phyloP scores from a whole-genome alignment of 2,888 invertebrate species.

The Heliconius ismenius region DNA sequence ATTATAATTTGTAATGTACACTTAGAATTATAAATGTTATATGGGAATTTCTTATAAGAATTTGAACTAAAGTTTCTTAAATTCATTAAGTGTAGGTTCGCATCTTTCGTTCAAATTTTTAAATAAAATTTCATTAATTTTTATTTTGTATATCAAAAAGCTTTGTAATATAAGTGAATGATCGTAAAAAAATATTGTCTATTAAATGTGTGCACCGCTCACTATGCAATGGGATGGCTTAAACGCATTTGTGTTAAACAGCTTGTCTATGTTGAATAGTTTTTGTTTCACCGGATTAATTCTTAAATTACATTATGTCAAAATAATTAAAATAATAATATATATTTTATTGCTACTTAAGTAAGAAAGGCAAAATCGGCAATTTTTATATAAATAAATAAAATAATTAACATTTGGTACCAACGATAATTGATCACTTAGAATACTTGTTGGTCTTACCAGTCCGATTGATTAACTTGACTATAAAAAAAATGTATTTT shows the following conservation, averaged over 20 bases:
- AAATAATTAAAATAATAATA: neutral
- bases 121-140: constrained; percentile 40
- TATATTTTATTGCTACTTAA: neutral
- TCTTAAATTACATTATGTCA: neutral
- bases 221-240: constrained; percentile 21
- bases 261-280: neutral
- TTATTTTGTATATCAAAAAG: constrained; percentile 32
- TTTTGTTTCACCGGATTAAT: neutral
- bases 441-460: neutral
- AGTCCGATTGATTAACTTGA: neutral
- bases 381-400: neutral
- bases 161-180: constrained; percentile 7
- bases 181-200: neutral
- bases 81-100: neutral
- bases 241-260: neutral
- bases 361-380: no score
- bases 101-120: neutral
- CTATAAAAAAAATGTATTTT: neutral
- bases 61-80: neutral
- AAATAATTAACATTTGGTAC: neutral
- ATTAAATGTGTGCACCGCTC: constrained; percentile 29
- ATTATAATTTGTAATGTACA: neutral
- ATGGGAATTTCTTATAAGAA: neutral
- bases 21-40: neutral
- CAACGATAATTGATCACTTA: constrained; percentile 21